Conservation (phyloP, 2,797 vertebrate species). For the Amniataba percoides region DNA sequence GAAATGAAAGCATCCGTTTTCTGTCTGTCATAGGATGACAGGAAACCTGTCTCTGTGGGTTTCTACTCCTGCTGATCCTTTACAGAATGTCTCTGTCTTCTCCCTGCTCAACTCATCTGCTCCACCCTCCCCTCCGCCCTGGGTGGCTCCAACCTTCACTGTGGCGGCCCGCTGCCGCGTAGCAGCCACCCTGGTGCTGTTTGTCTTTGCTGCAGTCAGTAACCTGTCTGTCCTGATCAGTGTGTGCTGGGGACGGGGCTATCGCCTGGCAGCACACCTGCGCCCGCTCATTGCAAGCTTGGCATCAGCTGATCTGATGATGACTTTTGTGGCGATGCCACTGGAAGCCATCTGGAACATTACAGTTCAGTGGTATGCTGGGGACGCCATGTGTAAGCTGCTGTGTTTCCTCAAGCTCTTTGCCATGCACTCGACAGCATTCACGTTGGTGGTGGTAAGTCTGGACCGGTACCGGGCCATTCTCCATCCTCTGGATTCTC, state of each 20-base stretch:
- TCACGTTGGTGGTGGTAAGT: slow-evolving; percentile 91
- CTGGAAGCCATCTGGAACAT: slow-evolving; percentile 88
- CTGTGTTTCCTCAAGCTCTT: slow-evolving; percentile 92
- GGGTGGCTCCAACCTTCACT: slow-evolving; percentile 86
- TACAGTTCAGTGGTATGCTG: slow-evolving; percentile 89
- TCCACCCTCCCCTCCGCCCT: slow-evolving; percentile 51
- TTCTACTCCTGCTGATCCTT: slow-evolving; percentile 6
- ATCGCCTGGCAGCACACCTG: slow-evolving; percentile 85
- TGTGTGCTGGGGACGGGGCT: slow-evolving; percentile 85
- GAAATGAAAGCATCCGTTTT: not conserved
- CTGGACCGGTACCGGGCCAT: slow-evolving; percentile 88
- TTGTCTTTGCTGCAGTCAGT: slow-evolving; percentile 83
- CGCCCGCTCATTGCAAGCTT: slow-evolving; percentile 87
- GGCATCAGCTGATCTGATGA: slow-evolving; percentile 86
- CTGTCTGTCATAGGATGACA: slow-evolving; percentile 56
- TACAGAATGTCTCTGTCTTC: slow-evolving; percentile 8
- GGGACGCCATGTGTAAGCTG: slow-evolving; percentile 86
- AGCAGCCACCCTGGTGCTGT: slow-evolving; percentile 84
- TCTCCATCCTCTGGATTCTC: slow-evolving; percentile 87
- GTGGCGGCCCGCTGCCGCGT: slow-evolving; percentile 85
- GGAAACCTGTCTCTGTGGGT: slow-evolving; percentile 58
- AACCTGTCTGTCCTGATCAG: slow-evolving; percentile 86
- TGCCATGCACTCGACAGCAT: slow-evolving; percentile 87
- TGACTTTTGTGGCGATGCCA: slow-evolving; percentile 89
- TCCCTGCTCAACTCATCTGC: slow-evolving; percentile 21